A percentile compares a stretch with the other conserved stretches of the same genome.
Evolutionary conservation across 2,888 invertebrate species (phyloP).

Genomic region (Drosophila percnosoma): DNA sequence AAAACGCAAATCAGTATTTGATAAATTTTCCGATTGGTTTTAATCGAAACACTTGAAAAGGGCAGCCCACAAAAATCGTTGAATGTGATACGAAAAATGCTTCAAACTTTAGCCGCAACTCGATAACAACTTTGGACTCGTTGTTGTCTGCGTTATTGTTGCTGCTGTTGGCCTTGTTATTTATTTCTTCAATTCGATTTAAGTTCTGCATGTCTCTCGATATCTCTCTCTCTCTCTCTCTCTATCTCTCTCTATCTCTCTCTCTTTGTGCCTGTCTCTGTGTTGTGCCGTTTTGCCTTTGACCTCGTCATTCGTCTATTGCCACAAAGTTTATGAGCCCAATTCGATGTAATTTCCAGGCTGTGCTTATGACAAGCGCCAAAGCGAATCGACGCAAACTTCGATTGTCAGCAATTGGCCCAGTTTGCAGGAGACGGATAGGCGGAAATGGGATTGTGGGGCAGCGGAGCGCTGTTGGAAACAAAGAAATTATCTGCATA

Average conservation of each 20-base stretch:
- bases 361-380: conserved; percentile 47
- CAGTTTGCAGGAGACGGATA: conserved; percentile 9
- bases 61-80: conserved; percentile 37
- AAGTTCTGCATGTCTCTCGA: conserved; percentile 34
- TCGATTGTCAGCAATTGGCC: conserved; percentile 43
- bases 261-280: conserved; percentile 13
- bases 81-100: conserved; percentile 33
- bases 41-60: conserved; percentile 12
- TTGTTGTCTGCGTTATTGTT: conserved; percentile 13
- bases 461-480: conserved; percentile 22
- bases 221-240: background rate
- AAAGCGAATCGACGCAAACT: conserved; percentile 37
- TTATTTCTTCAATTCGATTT: conserved; percentile 57
- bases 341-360: conserved; percentile 42
- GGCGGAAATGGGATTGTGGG: too few species aligned
- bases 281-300: conserved; percentile 44
- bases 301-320: conserved; percentile 45
- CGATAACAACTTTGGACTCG: conserved; percentile 43
- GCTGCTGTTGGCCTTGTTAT: conserved; percentile 21
- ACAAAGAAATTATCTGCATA: conserved; percentile 76
- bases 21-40: conserved; percentile 15
- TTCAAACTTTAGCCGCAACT: conserved; percentile 50
- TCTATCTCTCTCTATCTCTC: conserved; percentile 2
- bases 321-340: conserved; percentile 27
- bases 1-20: conserved; percentile 3